A percentile compares a stretch with the other conserved stretches of the same genome.
Conservation (phyloP, 2,888 invertebrate genomes). For the Cacoxenus indagator region DNA sequence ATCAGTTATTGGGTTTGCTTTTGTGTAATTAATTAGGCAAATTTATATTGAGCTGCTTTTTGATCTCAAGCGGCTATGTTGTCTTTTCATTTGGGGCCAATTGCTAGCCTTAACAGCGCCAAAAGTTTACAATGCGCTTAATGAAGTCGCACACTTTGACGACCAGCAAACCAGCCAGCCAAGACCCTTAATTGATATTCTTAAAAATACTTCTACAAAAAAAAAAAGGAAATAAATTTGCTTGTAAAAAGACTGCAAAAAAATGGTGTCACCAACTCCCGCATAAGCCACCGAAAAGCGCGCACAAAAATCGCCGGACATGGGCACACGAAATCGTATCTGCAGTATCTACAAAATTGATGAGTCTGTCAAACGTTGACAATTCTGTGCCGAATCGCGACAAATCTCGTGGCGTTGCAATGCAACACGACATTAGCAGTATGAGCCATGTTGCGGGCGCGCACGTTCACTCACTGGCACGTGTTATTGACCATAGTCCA, state of each 20-base stretch:
- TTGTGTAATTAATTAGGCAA: slow-evolving; percentile 59
- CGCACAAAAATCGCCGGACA: neutral
- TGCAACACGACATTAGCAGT: neutral
- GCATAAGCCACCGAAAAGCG: neutral
- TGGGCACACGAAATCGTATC: neutral
- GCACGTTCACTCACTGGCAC: too few relatives aligned
- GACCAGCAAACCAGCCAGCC: slow-evolving; percentile 26
- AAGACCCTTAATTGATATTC: neutral
- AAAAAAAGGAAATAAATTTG: too few relatives aligned
- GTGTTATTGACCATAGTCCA: neutral
- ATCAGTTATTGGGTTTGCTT: slow-evolving; percentile 47
- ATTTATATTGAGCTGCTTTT: slow-evolving; percentile 36
- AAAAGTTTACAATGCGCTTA: slow-evolving; percentile 49
- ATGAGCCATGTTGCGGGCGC: slow-evolving; percentile 1
- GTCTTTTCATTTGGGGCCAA: too few relatives aligned
- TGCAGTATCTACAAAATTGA: slow-evolving; percentile 58
- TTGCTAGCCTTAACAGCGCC: too few relatives aligned
- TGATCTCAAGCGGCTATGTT: slow-evolving; percentile 12
- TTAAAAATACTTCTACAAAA: too few relatives aligned
- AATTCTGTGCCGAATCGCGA: slow-evolving; percentile 36
- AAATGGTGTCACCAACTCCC: neutral
- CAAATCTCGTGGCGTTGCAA: slow-evolving; percentile 47
- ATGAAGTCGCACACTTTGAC: slow-evolving; percentile 47
- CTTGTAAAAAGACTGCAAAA: too few relatives aligned
- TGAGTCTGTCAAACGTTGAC: slow-evolving; percentile 64